A percentile compares a stretch with the other conserved stretches of the same genome.
These are phyloP conservation scores for Tiliacea aurago DNA, from an alignment of 2,888 invertebrate species.

Conservation along the genomic window DNA sequence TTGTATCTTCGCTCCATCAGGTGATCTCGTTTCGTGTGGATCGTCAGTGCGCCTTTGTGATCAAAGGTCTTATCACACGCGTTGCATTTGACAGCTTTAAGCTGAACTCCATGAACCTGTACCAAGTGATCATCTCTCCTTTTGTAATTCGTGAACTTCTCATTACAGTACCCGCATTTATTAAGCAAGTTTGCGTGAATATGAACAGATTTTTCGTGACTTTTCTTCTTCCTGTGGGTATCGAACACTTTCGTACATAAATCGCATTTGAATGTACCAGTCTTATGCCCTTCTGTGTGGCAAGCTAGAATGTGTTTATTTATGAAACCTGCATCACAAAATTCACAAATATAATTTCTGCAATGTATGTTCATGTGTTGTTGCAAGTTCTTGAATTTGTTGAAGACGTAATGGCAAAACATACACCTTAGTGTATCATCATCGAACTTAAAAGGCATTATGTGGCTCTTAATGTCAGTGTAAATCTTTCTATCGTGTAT, in stretches of 20 bases:
- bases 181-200: constrained; percentile 71
- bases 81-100: constrained; percentile 73
- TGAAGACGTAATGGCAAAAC: constrained; percentile 56
- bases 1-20: constrained; percentile 77
- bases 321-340: constrained; percentile 81
- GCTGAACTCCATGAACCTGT: constrained; percentile 73
- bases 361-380: constrained; percentile 85
- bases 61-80: constrained; percentile 77
- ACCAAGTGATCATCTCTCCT: constrained; percentile 76
- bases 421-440: constrained; percentile 57
- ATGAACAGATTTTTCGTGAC: constrained; percentile 85
- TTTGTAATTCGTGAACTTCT: constrained; percentile 77
- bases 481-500: constrained; percentile 59
- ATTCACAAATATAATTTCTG: constrained; percentile 79
- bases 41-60: constrained; percentile 71
- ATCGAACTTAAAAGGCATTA: constrained; percentile 65
- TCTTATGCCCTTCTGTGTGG: constrained; percentile 77
- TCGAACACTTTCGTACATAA: constrained; percentile 86
- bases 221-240: constrained; percentile 82
- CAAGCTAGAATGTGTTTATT: constrained; percentile 75
- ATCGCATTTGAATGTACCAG: constrained; percentile 78
- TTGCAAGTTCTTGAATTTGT: constrained; percentile 70
- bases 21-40: constrained; percentile 79
- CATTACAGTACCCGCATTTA: constrained; percentile 79
- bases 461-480: constrained; percentile 64